Evolutionary conservation across 2,888 invertebrate species (phyloP), one percentile per base, ranked within the genome.

Genomic region (Chaetogeoica ovagalla): DNA sequence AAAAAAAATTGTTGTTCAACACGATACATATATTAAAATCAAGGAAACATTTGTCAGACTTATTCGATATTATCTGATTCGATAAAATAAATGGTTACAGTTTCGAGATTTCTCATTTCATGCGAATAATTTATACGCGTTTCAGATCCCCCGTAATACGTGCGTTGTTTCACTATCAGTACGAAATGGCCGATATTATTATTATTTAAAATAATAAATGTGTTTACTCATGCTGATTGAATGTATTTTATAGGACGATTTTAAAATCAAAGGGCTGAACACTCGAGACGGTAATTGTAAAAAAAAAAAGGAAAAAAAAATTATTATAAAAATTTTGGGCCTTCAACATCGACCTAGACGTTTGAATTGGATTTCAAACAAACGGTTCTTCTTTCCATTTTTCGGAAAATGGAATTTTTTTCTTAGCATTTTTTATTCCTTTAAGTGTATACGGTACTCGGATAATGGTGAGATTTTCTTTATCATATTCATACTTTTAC

Each of bases 171-270:
- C n/a, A 65, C 65, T 57, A 39, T 65, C 62, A 9, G 17, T 39
- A 39, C 65, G 30, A 65, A 74, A 74, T 13, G 55, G 6, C 0
- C 39, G 39, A 39, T 6, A 62, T 52, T 62, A 55, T 17, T 57
- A 39, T 74, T 74, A 39, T 65, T 39, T 23, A 39, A n/a, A 63
- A 65, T 74, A 65, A 65, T 7, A 65, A 74, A 74, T 5, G 55
- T 55, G 39, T 39, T 65, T 13, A 37, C 23, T 55, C 21, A 21
- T 63, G 21, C 30, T 30, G 30, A 15, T 39, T 30, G 30, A 30
- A 30, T 30, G 30, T 30, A 30, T 30, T 30, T 30, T 30, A 30
- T 30, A 1, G 65, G 39, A 65, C 17, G 21, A 21, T 72, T 48
- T 55, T 65, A 37, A 74, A 39, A 65, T 13, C 15, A 37, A 37